Percentiles rank a stretch among this genome's conserved stretches.
These are phyloP conservation scores for Sebastes minor DNA, from an alignment of 2,797 vertebrate genomes.

Conservation along the genomic window DNA sequence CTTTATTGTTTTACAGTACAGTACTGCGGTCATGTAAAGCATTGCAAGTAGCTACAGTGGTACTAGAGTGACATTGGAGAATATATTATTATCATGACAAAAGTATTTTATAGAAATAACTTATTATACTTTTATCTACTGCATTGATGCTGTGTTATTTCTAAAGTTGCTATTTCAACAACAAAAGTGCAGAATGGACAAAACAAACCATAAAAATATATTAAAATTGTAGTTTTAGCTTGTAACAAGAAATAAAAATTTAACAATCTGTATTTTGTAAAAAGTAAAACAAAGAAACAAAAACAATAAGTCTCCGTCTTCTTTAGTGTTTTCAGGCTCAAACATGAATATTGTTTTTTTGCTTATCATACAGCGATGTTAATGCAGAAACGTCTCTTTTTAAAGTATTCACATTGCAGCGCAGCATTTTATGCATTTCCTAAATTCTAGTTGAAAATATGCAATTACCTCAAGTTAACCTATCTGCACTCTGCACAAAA, in stretches of 20 bases:
- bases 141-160: slow-evolving; percentile 4
- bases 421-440: slow-evolving; percentile 25
- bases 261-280: background rate
- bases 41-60: slow-evolving; percentile 70
- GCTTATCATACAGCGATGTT: slow-evolving; percentile 32
- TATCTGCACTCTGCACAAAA: slow-evolving; percentile 7
- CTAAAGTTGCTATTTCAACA: slow-evolving; percentile 2
- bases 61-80: slow-evolving; percentile 38
- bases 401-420: slow-evolving; percentile 29
- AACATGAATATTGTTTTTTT: slow-evolving; percentile 9
- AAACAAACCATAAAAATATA: slow-evolving; percentile 30
- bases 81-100: slow-evolving; percentile 59
- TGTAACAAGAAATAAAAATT: background rate
- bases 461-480: slow-evolving; percentile 31
- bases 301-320: slow-evolving; percentile 27
- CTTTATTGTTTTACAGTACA: slow-evolving; percentile 72
- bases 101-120: slow-evolving; percentile 58
- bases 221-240: slow-evolving; percentile 17
- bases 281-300: slow-evolving; percentile 1
- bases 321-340: slow-evolving; percentile 4
- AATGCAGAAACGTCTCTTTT: slow-evolving; percentile 24
- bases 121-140: slow-evolving; percentile 30
- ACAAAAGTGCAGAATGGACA: background rate
- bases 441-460: slow-evolving; percentile 37
- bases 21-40: slow-evolving; percentile 75